phyloP scores from a whole-genome alignment of 2,888 invertebrate species.

The Pogonocherus hispidulus region DNA sequence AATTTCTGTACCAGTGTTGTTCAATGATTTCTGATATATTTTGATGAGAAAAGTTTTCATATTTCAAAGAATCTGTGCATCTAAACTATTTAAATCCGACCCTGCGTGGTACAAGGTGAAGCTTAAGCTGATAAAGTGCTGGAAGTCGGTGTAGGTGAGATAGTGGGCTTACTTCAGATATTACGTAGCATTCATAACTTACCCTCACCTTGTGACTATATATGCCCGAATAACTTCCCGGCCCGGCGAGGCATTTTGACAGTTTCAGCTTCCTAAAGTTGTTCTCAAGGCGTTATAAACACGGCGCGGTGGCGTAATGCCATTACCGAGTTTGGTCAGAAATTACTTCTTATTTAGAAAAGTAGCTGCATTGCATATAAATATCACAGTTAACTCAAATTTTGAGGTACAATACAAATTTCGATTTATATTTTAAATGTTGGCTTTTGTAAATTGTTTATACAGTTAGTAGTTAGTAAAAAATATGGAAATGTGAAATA shows the following conservation, averaged over 20 bases:
- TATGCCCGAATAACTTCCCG: slow-evolving; percentile 40
- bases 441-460: no score
- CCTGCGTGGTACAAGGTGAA: slow-evolving; percentile 36
- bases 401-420: no score
- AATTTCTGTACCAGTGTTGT: no score
- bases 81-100: slow-evolving; percentile 37
- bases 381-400: no score
- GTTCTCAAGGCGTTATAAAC: slow-evolving; percentile 28
- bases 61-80: neutral
- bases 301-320: neutral
- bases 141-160: slow-evolving; percentile 50
- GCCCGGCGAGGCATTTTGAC: slow-evolving; percentile 33
- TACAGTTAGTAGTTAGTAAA: no score
- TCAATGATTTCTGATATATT: neutral
- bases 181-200: slow-evolving; percentile 48
- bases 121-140: slow-evolving; percentile 50
- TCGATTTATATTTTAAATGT: no score
- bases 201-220: slow-evolving; percentile 36
- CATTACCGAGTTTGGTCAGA: neutral
- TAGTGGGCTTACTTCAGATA: slow-evolving; percentile 53
- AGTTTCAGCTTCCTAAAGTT: slow-evolving; percentile 37
- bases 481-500: no score
- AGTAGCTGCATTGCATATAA: no score
- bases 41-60: neutral
- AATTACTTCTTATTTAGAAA: no score